Conservation (phyloP, 92 coral and sea anemone genomes). For the Epizoanthus ramosus region DNA sequence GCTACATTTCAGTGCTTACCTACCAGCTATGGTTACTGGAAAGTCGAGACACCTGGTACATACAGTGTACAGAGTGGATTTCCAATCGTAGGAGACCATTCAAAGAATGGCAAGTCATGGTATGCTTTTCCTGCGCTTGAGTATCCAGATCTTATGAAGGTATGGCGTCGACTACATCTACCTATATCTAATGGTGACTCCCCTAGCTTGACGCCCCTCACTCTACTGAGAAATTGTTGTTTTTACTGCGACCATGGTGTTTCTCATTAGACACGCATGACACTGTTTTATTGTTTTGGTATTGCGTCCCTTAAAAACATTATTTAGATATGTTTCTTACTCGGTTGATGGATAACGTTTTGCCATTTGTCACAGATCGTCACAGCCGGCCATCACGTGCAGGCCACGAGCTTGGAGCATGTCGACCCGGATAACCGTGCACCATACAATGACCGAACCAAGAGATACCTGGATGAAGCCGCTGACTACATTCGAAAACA, state of each 20-base stretch:
- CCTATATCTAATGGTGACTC: too few species aligned
- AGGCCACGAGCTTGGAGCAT: not conserved
- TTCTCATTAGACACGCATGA: too few species aligned
- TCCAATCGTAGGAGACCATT: slow-evolving; percentile 53
- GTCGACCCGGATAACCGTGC: slow-evolving; percentile 42
- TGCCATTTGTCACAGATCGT: slow-evolving; percentile 1
- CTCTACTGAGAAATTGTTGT: too few species aligned
- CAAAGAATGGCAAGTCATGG: slow-evolving; percentile 39
- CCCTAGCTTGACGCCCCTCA: too few species aligned
- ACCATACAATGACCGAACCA: not conserved
- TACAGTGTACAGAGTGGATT: slow-evolving; percentile 66
- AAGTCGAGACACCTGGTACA: slow-evolving; percentile 60
- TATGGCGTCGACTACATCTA: not conserved
- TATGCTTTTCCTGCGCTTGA: slow-evolving; percentile 68
- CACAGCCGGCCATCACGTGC: slow-evolving; percentile 22
- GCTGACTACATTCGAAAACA: slow-evolving; percentile 45
- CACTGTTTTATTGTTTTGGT: too few species aligned
- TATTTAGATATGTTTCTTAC: too few species aligned
- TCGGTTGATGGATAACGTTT: not conserved
- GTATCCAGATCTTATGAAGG: slow-evolving; percentile 82
- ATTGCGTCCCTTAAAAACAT: too few species aligned
- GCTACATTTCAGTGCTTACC: slow-evolving; percentile 25
- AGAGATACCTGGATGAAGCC: slow-evolving; percentile 19
- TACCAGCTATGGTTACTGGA: slow-evolving; percentile 68
- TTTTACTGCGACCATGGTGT: too few species aligned